Evolutionary conservation across 1,140 invertebrate species (phyloP).

Genomic region (Leptinotarsa texana): DNA sequence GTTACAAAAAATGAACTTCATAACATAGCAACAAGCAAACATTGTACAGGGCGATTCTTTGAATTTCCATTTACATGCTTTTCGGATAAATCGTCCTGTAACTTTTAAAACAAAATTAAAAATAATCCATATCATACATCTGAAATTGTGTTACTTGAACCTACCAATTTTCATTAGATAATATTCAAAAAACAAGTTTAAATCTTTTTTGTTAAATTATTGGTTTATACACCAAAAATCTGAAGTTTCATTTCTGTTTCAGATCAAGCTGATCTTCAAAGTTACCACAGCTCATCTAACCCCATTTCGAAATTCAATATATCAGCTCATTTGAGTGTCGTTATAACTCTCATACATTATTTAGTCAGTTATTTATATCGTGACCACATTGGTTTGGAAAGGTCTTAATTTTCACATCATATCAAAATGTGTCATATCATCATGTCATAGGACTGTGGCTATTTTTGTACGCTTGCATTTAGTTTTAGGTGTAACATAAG

Average conservation of each 20-base stretch:
- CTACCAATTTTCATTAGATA: too few relatives aligned
- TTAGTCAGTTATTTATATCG: not conserved
- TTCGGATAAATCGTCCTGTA: too few relatives aligned
- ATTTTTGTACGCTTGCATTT: slow-evolving; percentile 26
- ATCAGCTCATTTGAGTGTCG: not conserved
- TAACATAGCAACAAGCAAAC: too few relatives aligned
- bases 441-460: slow-evolving; percentile 25
- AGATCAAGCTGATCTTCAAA: slow-evolving; percentile 20
- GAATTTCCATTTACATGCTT: too few relatives aligned
- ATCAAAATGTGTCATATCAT: not conserved
- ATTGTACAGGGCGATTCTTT: too few relatives aligned
- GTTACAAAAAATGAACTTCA: too few relatives aligned
- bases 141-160: too few relatives aligned
- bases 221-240: too few relatives aligned
- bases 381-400: not conserved
- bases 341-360: slow-evolving; percentile 5
- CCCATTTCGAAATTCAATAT: not conserved
- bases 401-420: not conserved
- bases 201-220: too few relatives aligned
- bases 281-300: slow-evolving; percentile 17
- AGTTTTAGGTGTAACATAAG: slow-evolving; percentile 11
- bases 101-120: too few relatives aligned
- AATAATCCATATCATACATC: too few relatives aligned
- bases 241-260: not conserved
- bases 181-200: too few relatives aligned